These are phyloP conservation scores for Sphaerodactylus townsendi DNA, from an alignment of 2,113 vertebrate species.

Conservation along the genomic window DNA sequence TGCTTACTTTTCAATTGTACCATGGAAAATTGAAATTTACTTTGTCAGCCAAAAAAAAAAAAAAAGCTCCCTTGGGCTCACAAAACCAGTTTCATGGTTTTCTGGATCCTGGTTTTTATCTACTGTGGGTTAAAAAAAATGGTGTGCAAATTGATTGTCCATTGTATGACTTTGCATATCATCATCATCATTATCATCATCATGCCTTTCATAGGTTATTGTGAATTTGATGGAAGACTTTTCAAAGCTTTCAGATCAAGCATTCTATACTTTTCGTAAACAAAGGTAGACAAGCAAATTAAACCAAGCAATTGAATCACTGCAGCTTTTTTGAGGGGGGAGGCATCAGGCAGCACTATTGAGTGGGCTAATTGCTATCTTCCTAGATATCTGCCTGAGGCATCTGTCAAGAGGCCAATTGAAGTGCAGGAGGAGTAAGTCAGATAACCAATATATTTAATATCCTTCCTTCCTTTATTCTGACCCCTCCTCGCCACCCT, in stretches of 20 bases:
- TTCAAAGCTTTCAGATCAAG: background rate
- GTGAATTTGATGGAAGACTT: background rate
- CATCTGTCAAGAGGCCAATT: background rate
- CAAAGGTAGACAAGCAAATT: background rate
- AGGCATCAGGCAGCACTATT: background rate
- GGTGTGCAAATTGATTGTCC: background rate
- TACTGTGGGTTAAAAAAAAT: background rate
- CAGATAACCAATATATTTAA: background rate
- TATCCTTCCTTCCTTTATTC: background rate
- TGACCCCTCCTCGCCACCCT: background rate
- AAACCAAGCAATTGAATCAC: background rate
- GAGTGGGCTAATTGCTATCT: background rate
- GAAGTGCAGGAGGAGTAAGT: background rate
- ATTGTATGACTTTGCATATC: background rate
- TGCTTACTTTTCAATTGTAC: background rate
- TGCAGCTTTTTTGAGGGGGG: background rate
- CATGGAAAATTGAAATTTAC: background rate
- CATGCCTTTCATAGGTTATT: background rate
- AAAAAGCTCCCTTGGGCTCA: background rate
- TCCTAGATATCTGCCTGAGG: background rate
- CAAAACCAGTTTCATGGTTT: background rate
- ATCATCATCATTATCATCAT: background rate
- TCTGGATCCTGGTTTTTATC: background rate
- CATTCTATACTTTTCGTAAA: background rate
- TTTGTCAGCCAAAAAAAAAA: background rate